Percentiles rank a stretch among this genome's conserved stretches.
phyloP scores from a whole-genome alignment of 1,140 invertebrate species.

The Chionoecetes opilio region DNA sequence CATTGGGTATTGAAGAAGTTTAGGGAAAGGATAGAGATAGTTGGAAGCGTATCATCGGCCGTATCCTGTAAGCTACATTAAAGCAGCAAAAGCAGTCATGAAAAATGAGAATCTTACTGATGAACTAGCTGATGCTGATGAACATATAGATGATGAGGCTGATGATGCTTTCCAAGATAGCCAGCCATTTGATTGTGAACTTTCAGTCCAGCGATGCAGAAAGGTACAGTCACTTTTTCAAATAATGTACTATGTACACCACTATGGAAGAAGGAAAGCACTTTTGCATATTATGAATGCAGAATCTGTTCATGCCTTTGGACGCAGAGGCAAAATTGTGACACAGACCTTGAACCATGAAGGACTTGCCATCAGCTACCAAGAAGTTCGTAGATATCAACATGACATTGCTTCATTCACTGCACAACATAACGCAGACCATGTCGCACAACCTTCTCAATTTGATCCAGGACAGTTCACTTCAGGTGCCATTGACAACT shows the following conservation, averaged over 20 bases:
- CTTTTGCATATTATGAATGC: slow-evolving; percentile 51
- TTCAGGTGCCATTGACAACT: slow-evolving; percentile 49
- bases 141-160: background rate
- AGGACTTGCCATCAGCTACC: slow-evolving; percentile 49
- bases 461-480: slow-evolving; percentile 60
- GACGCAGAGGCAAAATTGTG: slow-evolving; percentile 31
- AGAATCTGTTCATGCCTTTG: slow-evolving; percentile 44
- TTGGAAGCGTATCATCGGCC: no score
- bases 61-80: slow-evolving; percentile 35
- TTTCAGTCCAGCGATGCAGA: slow-evolving; percentile 33
- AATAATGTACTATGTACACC: slow-evolving; percentile 38
- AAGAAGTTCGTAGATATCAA: slow-evolving; percentile 48
- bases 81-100: slow-evolving; percentile 32
- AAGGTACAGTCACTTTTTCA: slow-evolving; percentile 42
- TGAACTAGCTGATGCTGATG: background rate
- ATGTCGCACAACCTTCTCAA: background rate
- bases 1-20: no score
- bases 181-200: background rate
- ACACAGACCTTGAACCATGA: slow-evolving; percentile 30
- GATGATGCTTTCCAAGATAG: background rate
- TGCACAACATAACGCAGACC: slow-evolving; percentile 36
- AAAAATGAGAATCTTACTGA: background rate
- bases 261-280: slow-evolving; percentile 39
- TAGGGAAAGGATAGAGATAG: no score
- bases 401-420: slow-evolving; percentile 50